Evolutionary conservation across 2,113 vertebrate species (phyloP), one percentile per base, ranked within the genome.

Genomic region (Cacatua alba): DNA sequence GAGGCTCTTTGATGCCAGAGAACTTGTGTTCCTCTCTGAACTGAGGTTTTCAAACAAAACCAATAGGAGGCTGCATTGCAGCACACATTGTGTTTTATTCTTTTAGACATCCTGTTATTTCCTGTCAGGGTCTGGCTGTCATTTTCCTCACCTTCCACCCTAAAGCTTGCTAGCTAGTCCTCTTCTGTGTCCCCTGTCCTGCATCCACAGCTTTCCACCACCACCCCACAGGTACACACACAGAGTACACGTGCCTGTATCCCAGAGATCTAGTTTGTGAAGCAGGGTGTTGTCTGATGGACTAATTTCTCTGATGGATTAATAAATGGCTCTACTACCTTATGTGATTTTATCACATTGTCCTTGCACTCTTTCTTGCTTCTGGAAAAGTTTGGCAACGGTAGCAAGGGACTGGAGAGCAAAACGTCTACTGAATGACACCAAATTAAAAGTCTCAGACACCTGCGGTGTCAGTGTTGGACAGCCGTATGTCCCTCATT

Each of bases 401-500:
- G 86, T 72, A 67, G 51, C 86, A 86, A 92, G 62, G 64, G 74
- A 84, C n/a, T 62, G 48, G 35, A 75, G 77, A 94, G 77, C n/a
- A 89, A 96, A 88, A 96, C 48, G 69, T 91, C 77, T 11, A n/a
- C 48, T 16, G 62, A 92, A 86, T 28, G 28, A 92, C 92, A 82
- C 35, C 0, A 5, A 94, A 97, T 89, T 78, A 90, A 67, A 93
- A 92, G 92, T 31, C 88, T 52, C 65, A 81, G 68, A 92, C 71
- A 93, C 62, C 72, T 92, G 85, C 2, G 0, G 83, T 84, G 92
- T 68, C 71, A 65, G 82, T 79, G 52, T 82, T 77, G 91, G 94
- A 96, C 75, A 94, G 87, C 94, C 87, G 95, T 94, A 90, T 96
- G 87, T 95, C 93, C 70, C 84, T 90, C 82, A 65, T 79, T 91